These are phyloP conservation scores for Marcusenius ussheri DNA, from an alignment of 2,113 vertebrate genomes.

Conservation along the genomic window DNA sequence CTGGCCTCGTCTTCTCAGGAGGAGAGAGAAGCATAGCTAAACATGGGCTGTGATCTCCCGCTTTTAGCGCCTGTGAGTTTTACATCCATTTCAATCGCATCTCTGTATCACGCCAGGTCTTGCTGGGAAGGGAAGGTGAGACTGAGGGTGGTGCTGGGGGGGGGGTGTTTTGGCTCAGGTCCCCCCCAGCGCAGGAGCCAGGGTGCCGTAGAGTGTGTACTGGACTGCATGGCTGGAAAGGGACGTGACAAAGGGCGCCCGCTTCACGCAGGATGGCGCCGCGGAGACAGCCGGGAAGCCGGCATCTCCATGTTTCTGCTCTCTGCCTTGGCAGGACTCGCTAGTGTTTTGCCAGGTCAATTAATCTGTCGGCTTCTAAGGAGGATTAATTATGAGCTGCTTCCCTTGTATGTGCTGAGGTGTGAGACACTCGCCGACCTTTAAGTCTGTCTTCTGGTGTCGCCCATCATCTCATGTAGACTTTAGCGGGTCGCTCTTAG, in stretches of 20 bases:
- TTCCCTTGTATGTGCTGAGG: not conserved
- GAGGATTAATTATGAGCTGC: not conserved
- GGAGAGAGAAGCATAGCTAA: conserved; percentile 3
- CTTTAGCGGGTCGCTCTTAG: not conserved
- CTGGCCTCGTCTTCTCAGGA: not conserved
- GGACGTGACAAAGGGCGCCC: not conserved
- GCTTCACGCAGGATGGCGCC: not conserved
- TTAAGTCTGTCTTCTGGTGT: not conserved
- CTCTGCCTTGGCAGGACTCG: not conserved
- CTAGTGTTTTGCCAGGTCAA: not conserved
- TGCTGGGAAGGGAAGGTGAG: not conserved
- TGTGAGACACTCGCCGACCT: not conserved
- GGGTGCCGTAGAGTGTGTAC: not conserved
- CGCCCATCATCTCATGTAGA: not conserved
- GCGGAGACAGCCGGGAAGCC: not conserved
- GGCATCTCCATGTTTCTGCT: not conserved
- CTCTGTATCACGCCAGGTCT: not conserved
- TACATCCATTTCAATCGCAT: not conserved
- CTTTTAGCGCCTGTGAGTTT: not conserved
- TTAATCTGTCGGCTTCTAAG: not conserved
- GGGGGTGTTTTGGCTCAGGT: not conserved
- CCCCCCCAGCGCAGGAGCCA: not conserved
- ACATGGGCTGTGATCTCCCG: not conserved
- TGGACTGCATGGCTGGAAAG: not conserved
- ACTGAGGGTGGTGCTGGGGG: not conserved